Evolutionary conservation across 2,113 vertebrate species (phyloP), one percentile per base, ranked within the genome.

Genomic region (Gavialis gangeticus): DNA sequence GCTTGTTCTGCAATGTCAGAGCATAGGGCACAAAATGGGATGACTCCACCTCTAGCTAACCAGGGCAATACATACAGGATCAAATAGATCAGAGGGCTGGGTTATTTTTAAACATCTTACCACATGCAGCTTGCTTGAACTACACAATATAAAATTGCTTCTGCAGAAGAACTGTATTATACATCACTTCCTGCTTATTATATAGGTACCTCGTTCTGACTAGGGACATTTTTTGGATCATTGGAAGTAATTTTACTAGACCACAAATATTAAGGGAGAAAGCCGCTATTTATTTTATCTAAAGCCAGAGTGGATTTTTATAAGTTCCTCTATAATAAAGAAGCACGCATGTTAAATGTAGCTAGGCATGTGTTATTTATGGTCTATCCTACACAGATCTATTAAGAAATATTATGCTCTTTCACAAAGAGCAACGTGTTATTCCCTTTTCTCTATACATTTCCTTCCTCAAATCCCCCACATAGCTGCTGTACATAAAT

Each of bases 401-500:
- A 12, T 85, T 63, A 84, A 93, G 88, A 85, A 95, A 95, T 85
- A 95, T 84, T 94, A 94, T n/a, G 25, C 77, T 75, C 76, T 64
- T 76, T 30, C 4, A 2, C 87, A 80, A 92, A 85, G 56, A 89
- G 82, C 86, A 69, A 82, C 87, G 90, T 92, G 86, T 85, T 79
- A 82, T 91, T 96, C 85, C 90, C 86, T 66, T 89, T 94, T 91
- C 89, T 88, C 82, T 2, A 5, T 87, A 22, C 95, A 84, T 89
- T 91, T 79, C 84, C 89, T 95, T 95, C 89, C 73, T 88, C 85
- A 79, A 66, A 84, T 82, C 75, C 76, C 46, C 79, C 17, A 2
- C 28, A 30, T 24, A 84, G 86, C 64, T 91, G 87, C 79, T 80
- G 85, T 64, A 77, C 27, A 79, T 92, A 77, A 79, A 73, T 25